Percentiles rank a stretch among this genome's conserved stretches.
Evolutionary conservation across 1,140 invertebrate genomes (phyloP).

Genomic region (Cylas formicarius): DNA sequence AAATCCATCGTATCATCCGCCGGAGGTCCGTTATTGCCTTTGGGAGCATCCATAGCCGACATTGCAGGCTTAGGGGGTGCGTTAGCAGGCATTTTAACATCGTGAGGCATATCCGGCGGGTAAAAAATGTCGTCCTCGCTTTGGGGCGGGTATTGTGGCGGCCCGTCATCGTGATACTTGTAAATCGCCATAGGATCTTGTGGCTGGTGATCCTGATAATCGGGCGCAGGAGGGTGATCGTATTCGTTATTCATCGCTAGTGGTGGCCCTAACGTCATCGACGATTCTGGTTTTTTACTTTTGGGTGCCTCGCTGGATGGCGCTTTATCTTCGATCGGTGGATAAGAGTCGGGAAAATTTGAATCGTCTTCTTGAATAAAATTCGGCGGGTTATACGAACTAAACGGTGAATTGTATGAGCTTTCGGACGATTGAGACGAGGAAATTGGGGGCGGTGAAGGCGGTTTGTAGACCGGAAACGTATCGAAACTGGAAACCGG

Average conservation of each 20-base stretch:
- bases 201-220: conserved; percentile 12
- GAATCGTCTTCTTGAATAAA: conserved; percentile 21
- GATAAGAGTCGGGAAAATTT: conserved; percentile 8
- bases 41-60: not conserved
- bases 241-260: conserved; percentile 20
- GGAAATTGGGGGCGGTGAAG: conserved; percentile 7
- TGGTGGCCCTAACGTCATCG: conserved; percentile 24
- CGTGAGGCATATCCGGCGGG: conserved; percentile 21
- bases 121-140: conserved; percentile 23
- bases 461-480: not conserved
- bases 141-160: conserved; percentile 22
- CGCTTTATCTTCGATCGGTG: conserved; percentile 5
- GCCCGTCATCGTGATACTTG: conserved; percentile 11
- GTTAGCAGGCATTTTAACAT: conserved; percentile 3
- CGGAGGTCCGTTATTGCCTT: conserved; percentile 1
- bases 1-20: conserved; percentile 9
- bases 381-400: conserved; percentile 34
- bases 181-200: conserved; percentile 20
- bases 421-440: conserved; percentile 11
- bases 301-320: conserved; percentile 1
- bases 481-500: too few relatives aligned
- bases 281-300: conserved; percentile 14
- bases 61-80: not conserved
- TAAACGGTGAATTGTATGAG: conserved; percentile 31
- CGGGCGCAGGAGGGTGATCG: conserved; percentile 19